Evolutionary conservation across 1,140 invertebrate genomes (phyloP).

Genomic region (Phenacoccus solenopsis): DNA sequence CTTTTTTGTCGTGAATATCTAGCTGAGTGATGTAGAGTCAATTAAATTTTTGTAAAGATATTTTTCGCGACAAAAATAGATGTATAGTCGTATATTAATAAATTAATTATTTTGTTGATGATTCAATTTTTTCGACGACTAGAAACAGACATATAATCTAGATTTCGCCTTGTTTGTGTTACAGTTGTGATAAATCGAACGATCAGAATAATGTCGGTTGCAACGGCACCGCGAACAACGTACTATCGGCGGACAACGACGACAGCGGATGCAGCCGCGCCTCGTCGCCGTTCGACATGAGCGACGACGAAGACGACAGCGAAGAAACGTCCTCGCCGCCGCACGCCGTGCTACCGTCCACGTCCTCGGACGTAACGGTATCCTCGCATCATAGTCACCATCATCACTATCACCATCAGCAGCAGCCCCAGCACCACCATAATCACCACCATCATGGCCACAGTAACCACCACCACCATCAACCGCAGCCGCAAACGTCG

Average conservation of each 20-base stretch:
- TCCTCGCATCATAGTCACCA: neutral
- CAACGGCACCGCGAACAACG: neutral
- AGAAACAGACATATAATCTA: neutral
- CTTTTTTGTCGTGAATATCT: no score
- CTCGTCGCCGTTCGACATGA: conserved; percentile 10
- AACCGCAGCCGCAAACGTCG: neutral
- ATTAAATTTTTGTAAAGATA: no score
- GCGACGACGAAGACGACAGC: conserved; percentile 7
- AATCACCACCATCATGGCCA: neutral
- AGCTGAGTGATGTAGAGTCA: no score
- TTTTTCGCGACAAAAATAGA: no score
- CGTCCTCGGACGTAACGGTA: neutral
- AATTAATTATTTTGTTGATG: no score
- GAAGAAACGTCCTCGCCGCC: neutral
- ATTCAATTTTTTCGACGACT: no score
- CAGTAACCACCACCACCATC: neutral
- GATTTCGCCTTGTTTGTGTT: conserved; percentile 3
- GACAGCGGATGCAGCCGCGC: conserved; percentile 1
- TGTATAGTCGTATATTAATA: no score
- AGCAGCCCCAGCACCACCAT: neutral
- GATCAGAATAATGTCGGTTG: conserved; percentile 8
- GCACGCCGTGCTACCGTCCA: neutral
- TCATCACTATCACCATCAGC: neutral
- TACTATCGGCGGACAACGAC: neutral
- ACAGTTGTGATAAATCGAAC: conserved; percentile 6